phyloP scores from a whole-genome alignment of 2,797 vertebrate species.

The Chaunax sp. region DNA sequence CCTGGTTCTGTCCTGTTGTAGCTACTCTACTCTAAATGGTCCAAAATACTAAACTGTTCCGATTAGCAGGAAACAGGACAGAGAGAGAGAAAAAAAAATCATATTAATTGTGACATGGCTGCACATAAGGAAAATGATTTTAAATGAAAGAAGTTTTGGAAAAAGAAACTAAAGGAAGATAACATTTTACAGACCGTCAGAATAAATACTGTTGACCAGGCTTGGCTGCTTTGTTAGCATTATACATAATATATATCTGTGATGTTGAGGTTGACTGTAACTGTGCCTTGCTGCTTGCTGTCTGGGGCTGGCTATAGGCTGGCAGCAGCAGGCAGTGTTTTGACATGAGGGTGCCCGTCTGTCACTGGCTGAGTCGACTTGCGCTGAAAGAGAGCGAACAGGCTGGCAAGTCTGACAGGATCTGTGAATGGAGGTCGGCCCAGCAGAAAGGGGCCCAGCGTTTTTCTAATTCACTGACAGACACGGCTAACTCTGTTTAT shows the following conservation, averaged over 20 bases:
- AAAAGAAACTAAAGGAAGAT: slow-evolving; percentile 15
- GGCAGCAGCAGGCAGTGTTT: slow-evolving; percentile 72
- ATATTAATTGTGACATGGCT: slow-evolving; percentile 26
- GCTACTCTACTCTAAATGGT: slow-evolving; percentile 59
- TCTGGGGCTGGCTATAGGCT: slow-evolving; percentile 39
- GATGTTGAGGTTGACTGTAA: slow-evolving; percentile 22
- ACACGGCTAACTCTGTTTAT: slow-evolving; percentile 74
- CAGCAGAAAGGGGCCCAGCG: slow-evolving; percentile 62
- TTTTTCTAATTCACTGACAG: slow-evolving; percentile 75
- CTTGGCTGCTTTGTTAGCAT: no score
- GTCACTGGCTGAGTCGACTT: slow-evolving; percentile 68
- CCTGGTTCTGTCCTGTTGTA: slow-evolving; percentile 58
- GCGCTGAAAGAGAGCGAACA: slow-evolving; percentile 75
- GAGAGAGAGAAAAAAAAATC: slow-evolving; percentile 2
- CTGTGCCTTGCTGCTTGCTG: slow-evolving; percentile 14
- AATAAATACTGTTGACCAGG: no score
- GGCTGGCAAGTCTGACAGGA: slow-evolving; percentile 71
- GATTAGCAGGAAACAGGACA: slow-evolving; percentile 26
- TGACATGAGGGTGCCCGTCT: slow-evolving; percentile 75
- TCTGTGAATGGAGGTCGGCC: slow-evolving; percentile 64
- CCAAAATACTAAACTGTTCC: slow-evolving; percentile 56
- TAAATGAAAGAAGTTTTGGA: slow-evolving; percentile 30
- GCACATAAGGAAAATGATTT: slow-evolving; percentile 5
- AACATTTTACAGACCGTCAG: no score
- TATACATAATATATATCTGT: slow-evolving; percentile 32